These are phyloP conservation scores for Varanus salvator DNA, from an alignment of 2,113 vertebrate species.

Conservation along the genomic window DNA sequence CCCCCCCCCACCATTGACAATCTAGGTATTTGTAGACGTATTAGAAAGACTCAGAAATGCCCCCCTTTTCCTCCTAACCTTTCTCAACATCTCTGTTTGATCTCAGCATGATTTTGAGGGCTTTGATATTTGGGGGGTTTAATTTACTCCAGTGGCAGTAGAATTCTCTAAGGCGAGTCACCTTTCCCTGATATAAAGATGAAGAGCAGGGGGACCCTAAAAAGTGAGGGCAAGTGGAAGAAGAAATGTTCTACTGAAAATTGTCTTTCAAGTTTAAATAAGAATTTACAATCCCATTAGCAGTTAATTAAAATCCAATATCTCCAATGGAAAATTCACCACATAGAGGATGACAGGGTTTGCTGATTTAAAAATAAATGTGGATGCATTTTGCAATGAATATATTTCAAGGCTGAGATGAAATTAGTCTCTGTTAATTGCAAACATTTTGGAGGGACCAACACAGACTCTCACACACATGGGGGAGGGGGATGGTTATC, in stretches of 20 bases:
- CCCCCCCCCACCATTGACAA: slow-evolving; percentile 38
- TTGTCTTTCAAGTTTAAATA: slow-evolving; percentile 59
- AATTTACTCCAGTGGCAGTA: slow-evolving; percentile 65
- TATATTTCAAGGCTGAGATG: neutral
- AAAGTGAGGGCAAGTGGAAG: slow-evolving; percentile 46
- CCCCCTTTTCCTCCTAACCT: slow-evolving; percentile 35
- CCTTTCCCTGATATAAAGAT: slow-evolving; percentile 63
- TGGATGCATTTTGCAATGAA: neutral
- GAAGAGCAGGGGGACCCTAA: slow-evolving; percentile 29
- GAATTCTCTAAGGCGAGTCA: slow-evolving; percentile 57
- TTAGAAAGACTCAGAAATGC: slow-evolving; percentile 40
- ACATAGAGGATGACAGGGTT: neutral
- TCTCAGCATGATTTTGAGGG: slow-evolving; percentile 59
- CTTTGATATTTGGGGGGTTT: slow-evolving; percentile 68
- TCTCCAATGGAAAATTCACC: slow-evolving; percentile 28
- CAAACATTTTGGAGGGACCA: neutral
- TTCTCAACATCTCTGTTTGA: slow-evolving; percentile 61
- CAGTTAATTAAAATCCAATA: slow-evolving; percentile 59
- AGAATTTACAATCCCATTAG: slow-evolving; percentile 70
- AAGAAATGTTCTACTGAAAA: slow-evolving; percentile 55
- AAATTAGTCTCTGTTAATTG: neutral
- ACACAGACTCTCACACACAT: neutral
- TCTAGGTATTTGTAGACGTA: slow-evolving; percentile 50
- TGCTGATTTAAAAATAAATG: neutral
- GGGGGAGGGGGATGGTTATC: too few species aligned